Percentiles rank a stretch among this genome's conserved stretches.
These are phyloP conservation scores for Oncorhynchus keta DNA, from an alignment of 2,113 vertebrate genomes.

Conservation along the genomic window DNA sequence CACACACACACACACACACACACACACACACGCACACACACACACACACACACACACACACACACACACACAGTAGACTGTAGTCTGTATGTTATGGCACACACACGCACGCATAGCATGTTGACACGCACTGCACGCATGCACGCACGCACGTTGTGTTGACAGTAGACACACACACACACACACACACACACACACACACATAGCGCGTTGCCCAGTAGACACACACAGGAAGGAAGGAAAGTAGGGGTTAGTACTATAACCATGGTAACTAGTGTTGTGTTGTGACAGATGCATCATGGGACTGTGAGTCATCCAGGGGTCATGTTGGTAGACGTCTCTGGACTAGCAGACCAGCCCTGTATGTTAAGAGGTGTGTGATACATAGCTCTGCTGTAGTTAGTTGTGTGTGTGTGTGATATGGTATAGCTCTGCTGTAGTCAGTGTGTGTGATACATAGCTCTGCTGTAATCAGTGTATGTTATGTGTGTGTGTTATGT, in stretches of 20 bases:
- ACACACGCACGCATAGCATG: no score
- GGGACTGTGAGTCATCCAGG: conserved; percentile 68
- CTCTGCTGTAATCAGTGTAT: background rate
- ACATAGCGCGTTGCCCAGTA: background rate
- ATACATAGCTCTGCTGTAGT: no score
- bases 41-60: background rate
- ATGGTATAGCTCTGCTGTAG: no score
- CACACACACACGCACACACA: background rate
- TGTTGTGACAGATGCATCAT: conserved; percentile 66
- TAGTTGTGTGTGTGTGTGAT: background rate
- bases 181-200: background rate
- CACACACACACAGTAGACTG: background rate
- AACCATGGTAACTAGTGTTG: background rate
- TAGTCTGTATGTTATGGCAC: no score
- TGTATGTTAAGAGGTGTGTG: conserved; percentile 69
- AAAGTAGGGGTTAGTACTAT: background rate
- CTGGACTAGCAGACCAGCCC: conserved; percentile 74
- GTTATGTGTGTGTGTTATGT: no score
- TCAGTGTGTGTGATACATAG: background rate
- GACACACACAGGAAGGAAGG: background rate
- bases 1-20: background rate
- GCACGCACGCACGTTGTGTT: no score
- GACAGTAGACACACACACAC: no score
- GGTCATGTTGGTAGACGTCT: conserved; percentile 72
- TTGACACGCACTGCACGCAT: no score